These are phyloP conservation scores for Centrocercus urophasianus DNA, from an alignment of 2,113 vertebrate genomes.

Conservation along the genomic window DNA sequence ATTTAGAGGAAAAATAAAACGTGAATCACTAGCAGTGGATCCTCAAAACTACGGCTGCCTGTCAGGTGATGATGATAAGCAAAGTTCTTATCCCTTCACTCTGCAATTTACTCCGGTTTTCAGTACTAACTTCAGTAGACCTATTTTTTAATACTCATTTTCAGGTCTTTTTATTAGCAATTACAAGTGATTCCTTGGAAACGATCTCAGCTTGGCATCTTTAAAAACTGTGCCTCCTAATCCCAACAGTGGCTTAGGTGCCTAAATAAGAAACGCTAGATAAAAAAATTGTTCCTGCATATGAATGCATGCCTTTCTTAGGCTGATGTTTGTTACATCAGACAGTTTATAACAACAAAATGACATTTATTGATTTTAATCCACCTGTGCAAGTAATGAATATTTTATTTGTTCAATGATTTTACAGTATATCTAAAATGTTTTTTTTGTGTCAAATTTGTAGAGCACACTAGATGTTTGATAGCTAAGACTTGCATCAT, in stretches of 20 bases:
- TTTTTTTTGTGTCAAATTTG: not conserved
- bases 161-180: not conserved
- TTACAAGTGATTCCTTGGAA: constrained; percentile 22
- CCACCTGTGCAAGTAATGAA: constrained; percentile 49
- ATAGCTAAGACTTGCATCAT: not conserved
- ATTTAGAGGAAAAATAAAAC: constrained; percentile 11
- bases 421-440: constrained; percentile 26
- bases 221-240: constrained; percentile 6
- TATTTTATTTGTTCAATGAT: constrained; percentile 29
- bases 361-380: constrained; percentile 66
- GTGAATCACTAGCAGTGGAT: not conserved
- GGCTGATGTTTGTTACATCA: constrained; percentile 37
- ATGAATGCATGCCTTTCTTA: not conserved
- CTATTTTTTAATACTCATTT: not conserved
- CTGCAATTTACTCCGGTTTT: not conserved
- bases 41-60: not conserved
- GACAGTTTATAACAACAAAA: constrained; percentile 41
- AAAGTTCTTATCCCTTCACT: not conserved
- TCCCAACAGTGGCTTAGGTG: not conserved
- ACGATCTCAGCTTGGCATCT: not conserved
- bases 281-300: not conserved
- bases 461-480: not conserved
- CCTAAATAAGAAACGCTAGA: not conserved
- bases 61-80: not conserved
- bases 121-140: not conserved